These are phyloP conservation scores for Leptopilina syphax DNA, from an alignment of 2,888 invertebrate genomes.

Conservation along the genomic window DNA sequence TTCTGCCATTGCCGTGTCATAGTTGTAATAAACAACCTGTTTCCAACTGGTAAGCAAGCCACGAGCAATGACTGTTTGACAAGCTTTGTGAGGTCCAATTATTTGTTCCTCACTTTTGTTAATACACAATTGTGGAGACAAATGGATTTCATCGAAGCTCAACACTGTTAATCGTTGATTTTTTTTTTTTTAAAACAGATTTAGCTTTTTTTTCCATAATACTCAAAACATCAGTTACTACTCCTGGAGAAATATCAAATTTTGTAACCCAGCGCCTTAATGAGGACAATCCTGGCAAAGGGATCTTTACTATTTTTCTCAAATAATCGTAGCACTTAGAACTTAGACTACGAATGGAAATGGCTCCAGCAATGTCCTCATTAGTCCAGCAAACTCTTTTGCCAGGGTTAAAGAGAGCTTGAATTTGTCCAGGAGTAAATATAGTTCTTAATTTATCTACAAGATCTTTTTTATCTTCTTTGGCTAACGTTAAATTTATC, in stretches of 20 bases:
- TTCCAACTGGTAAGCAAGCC: too few species aligned
- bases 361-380: neutral
- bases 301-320: neutral
- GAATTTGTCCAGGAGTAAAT: slow-evolving; percentile 36
- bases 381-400: neutral
- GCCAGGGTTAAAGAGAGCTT: slow-evolving; percentile 46
- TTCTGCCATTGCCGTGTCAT: too few species aligned
- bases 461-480: neutral
- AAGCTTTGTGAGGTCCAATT: too few species aligned
- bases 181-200: slow-evolving; percentile 45
- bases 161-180: slow-evolving; percentile 47
- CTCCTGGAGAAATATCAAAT: slow-evolving; percentile 53
- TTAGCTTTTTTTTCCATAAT: slow-evolving; percentile 47
- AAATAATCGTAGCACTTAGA: neutral
- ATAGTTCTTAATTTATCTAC: too few species aligned
- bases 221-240: slow-evolving; percentile 53
- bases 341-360: neutral
- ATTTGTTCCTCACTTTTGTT: slow-evolving; percentile 55
- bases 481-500: too few species aligned
- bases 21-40: too few species aligned
- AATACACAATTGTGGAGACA: slow-evolving; percentile 57
- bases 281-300: neutral
- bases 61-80: too few species aligned
- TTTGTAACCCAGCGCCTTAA: slow-evolving; percentile 45
- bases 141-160: slow-evolving; percentile 61